These are phyloP conservation scores for Drosophila tani DNA, from an alignment of 1,140 invertebrate genomes.

Conservation along the genomic window DNA sequence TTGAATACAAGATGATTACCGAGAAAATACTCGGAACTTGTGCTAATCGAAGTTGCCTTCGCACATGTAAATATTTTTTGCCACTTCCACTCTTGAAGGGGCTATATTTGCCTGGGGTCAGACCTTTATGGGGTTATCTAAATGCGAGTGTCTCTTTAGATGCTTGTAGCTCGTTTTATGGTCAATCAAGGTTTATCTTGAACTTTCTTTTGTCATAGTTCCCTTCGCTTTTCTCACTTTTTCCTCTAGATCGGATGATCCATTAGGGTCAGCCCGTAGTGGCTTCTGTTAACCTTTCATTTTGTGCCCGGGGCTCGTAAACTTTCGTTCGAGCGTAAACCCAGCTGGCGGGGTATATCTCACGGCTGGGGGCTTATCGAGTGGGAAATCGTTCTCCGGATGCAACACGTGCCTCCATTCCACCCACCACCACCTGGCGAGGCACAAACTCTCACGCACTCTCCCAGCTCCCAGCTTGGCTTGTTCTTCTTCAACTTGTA, in stretches of 20 bases:
- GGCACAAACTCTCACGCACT: constrained; percentile 65
- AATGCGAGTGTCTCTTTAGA: neutral
- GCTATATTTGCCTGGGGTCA: neutral
- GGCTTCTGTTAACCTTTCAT: constrained; percentile 36
- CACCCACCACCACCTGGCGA: constrained; percentile 20
- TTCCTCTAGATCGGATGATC: constrained; percentile 14
- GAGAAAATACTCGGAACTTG: constrained; percentile 8
- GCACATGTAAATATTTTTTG: neutral
- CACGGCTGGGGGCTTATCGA: constrained; percentile 31
- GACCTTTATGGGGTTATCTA: neutral
- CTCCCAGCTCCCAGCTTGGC: constrained; percentile 4
- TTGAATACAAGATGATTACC: constrained; percentile 18
- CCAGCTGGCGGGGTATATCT: constrained; percentile 18
- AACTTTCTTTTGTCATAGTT: constrained; percentile 54
- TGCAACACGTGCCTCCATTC: constrained; percentile 53
- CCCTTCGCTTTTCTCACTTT: constrained; percentile 23
- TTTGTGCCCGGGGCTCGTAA: constrained; percentile 29
- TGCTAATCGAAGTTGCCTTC: constrained; percentile 12
- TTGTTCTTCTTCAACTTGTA: constrained; percentile 15
- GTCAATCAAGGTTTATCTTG: constrained; percentile 37
- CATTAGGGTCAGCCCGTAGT: constrained; percentile 62
- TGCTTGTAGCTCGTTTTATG: constrained; percentile 33
- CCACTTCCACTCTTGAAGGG: neutral
- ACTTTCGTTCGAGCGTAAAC: constrained; percentile 43
- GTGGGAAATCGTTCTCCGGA: constrained; percentile 27